These are phyloP conservation scores for Galeopsomyia nigrocyanea DNA, from an alignment of 2,888 invertebrate genomes.

Conservation along the genomic window DNA sequence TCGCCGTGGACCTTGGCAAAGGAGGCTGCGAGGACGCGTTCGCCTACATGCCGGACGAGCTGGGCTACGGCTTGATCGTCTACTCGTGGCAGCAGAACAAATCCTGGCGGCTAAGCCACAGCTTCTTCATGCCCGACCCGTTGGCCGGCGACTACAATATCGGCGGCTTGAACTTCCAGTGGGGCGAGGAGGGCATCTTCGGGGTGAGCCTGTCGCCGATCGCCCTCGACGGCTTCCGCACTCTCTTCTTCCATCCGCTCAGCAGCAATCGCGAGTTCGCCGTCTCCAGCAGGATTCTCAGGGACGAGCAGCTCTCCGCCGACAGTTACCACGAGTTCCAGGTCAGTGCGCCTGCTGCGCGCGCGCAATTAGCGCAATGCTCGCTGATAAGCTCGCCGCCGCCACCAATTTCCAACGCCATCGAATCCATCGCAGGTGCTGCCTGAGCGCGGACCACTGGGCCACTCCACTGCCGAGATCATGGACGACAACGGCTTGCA, in stretches of 20 bases:
- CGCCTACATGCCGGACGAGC: slow-evolving; percentile 86
- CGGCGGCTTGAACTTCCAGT: slow-evolving; percentile 86
- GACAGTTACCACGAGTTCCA: slow-evolving; percentile 81
- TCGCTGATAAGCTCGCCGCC: neutral
- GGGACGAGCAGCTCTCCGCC: slow-evolving; percentile 77
- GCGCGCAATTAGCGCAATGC: neutral
- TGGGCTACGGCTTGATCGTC: slow-evolving; percentile 84
- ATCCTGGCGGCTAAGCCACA: slow-evolving; percentile 85
- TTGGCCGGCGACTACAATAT: slow-evolving; percentile 83
- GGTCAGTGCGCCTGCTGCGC: slow-evolving; percentile 56
- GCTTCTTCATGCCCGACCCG: slow-evolving; percentile 87
- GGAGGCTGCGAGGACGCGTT: slow-evolving; percentile 81
- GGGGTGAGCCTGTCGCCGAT: slow-evolving; percentile 81
- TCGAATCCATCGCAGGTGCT: slow-evolving; percentile 60
- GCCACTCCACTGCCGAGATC: slow-evolving; percentile 81
- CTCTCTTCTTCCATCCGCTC: slow-evolving; percentile 83
- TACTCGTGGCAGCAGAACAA: slow-evolving; percentile 83
- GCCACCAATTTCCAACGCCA: neutral
- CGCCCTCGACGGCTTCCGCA: slow-evolving; percentile 77
- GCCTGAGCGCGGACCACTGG: slow-evolving; percentile 76
- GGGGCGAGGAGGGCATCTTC: slow-evolving; percentile 86
- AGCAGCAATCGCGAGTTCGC: slow-evolving; percentile 85
- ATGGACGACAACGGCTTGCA: slow-evolving; percentile 83
- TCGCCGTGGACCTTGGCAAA: slow-evolving; percentile 83
- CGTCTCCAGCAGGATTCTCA: slow-evolving; percentile 81